Conservation (phyloP, 2,888 invertebrate species). For the Agonopterix subpropinquella region DNA sequence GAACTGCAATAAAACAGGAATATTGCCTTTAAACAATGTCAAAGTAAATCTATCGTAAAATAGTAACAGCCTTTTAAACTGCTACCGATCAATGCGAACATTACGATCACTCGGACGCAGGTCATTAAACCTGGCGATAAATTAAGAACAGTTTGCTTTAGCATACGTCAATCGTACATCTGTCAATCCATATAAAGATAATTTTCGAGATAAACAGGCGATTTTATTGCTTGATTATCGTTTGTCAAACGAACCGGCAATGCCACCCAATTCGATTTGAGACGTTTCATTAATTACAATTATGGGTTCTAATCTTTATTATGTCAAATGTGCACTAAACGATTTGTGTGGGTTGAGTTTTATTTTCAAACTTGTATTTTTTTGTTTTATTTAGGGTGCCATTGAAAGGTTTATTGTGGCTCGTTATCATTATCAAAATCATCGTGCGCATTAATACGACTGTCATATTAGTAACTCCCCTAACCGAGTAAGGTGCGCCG, state of each 20-base stretch:
- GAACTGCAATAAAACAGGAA: conserved; percentile 47
- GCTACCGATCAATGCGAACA: conserved; percentile 41
- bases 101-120: conserved; percentile 32
- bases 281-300: conserved; percentile 60
- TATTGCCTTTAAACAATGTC: conserved; percentile 57
- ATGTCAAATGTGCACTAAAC: conserved; percentile 35
- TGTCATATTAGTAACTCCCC: conserved; percentile 52
- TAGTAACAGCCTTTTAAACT: conserved; percentile 40
- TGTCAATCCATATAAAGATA: conserved; percentile 48
- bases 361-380: conserved; percentile 30
- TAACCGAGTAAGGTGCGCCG: conserved; percentile 25
- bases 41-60: conserved; percentile 56
- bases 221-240: conserved; percentile 40
- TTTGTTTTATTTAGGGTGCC: conserved; percentile 40
- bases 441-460: conserved; percentile 51
- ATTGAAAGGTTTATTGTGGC: conserved; percentile 45
- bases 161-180: conserved; percentile 38
- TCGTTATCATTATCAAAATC: conserved; percentile 63
- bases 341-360: conserved; percentile 31
- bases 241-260: conserved; percentile 49
- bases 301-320: conserved; percentile 57
- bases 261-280: conserved; percentile 30
- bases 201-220: conserved; percentile 30
- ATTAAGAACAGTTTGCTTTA: conserved; percentile 46
- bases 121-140: conserved; percentile 36